A percentile compares a stretch with the other conserved stretches of the same genome.
These are phyloP conservation scores for Diaphora mendica DNA, from an alignment of 2,888 invertebrate genomes.

Conservation along the genomic window DNA sequence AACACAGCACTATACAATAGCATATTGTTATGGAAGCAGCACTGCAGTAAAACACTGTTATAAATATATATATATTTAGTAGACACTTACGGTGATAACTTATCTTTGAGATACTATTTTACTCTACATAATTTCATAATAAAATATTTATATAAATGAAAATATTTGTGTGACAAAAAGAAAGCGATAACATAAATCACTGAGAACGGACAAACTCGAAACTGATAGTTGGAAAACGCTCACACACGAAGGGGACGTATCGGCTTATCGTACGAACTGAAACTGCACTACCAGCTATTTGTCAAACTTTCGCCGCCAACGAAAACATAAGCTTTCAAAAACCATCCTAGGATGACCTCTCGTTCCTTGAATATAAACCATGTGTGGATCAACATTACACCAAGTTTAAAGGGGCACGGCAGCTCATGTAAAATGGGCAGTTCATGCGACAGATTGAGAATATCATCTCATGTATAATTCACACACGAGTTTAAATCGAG, in stretches of 20 bases:
- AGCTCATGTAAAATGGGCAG: constrained; percentile 61
- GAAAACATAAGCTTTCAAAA: constrained; percentile 66
- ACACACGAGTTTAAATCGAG: constrained; percentile 71
- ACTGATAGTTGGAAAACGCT: constrained; percentile 66
- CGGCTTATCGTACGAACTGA: constrained; percentile 72
- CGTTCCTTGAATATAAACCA: constrained; percentile 7
- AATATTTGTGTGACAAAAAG: constrained; percentile 55
- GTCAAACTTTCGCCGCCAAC: constrained; percentile 75
- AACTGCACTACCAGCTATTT: constrained; percentile 75
- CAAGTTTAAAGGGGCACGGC: constrained; percentile 14
- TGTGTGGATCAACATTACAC: background rate
- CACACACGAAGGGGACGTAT: constrained; percentile 63
- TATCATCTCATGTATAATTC: constrained; percentile 82
- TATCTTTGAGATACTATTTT: constrained; percentile 24
- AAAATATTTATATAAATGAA: constrained; percentile 50
- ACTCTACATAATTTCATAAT: constrained; percentile 22
- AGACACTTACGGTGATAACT: constrained; percentile 17
- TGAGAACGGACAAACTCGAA: constrained; percentile 56
- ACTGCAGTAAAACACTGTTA: background rate
- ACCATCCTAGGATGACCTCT: constrained; percentile 55
- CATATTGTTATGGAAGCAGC: background rate
- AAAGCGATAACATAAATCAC: constrained; percentile 65
- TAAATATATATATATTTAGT: background rate
- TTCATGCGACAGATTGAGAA: constrained; percentile 75
- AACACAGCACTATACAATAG: background rate